Percentiles rank a stretch among this genome's conserved stretches.
phyloP scores from a whole-genome alignment of 2,113 vertebrate genomes.

The Ptyas mucosa region DNA sequence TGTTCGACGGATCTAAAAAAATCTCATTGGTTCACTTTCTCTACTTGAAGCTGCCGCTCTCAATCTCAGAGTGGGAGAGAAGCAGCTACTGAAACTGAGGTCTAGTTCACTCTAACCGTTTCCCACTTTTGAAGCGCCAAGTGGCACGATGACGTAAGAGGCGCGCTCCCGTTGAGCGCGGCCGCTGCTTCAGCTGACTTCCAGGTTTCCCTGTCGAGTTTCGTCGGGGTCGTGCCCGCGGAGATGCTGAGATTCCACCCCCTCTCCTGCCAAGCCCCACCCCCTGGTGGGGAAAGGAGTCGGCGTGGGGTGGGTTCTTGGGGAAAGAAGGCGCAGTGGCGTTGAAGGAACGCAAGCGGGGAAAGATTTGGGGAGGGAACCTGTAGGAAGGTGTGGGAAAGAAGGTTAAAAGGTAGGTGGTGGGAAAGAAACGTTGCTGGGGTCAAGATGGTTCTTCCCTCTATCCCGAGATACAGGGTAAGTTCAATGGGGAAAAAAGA shows the following conservation, averaged over 20 bases:
- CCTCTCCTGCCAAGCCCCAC: not conserved
- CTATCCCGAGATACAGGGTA: not conserved
- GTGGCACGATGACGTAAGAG: not conserved
- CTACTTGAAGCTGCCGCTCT: not conserved
- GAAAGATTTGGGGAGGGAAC: not conserved
- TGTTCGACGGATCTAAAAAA: not conserved
- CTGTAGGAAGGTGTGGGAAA: not conserved
- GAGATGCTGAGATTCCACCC: not conserved
- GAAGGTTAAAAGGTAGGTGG: not conserved
- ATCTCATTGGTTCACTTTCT: not conserved
- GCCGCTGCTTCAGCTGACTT: not conserved
- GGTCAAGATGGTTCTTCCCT: not conserved
- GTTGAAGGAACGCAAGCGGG: not conserved
- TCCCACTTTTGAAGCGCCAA: not conserved
- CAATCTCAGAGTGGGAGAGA: not conserved
- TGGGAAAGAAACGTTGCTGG: not conserved
- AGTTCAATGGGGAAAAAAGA: not conserved
- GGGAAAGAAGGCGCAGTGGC: not conserved
- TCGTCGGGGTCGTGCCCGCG: too few species aligned
- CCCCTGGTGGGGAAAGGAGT: not conserved
- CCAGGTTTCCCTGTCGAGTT: not conserved
- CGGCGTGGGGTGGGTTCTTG: not conserved
- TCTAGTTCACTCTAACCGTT: not conserved
- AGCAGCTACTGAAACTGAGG: not conserved
- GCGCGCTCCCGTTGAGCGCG: too few species aligned